Evolutionary conservation across 2,888 invertebrate genomes (phyloP).

Genomic region (Isoperla grammatica): DNA sequence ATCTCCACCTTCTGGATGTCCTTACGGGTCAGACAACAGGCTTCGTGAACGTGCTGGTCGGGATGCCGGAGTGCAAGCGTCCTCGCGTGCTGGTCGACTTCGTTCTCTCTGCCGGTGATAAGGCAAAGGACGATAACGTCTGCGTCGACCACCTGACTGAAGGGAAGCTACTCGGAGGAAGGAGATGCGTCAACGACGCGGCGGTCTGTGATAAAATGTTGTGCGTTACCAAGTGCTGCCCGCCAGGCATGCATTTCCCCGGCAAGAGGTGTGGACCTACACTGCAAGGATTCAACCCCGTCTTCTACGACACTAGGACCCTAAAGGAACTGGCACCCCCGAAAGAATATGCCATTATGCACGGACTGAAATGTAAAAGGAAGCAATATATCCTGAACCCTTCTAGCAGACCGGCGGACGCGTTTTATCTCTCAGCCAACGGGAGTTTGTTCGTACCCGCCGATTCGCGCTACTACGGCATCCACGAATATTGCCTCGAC

Average conservation of each 20-base stretch:
- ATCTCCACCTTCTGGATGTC: too few relatives aligned
- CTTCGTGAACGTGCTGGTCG: too few relatives aligned
- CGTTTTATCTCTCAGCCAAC: background rate
- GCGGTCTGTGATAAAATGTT: background rate
- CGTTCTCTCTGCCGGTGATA: too few relatives aligned
- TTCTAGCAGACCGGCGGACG: background rate
- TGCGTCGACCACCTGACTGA: too few relatives aligned
- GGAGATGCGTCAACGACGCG: background rate
- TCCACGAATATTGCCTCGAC: conserved; percentile 40
- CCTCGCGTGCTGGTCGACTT: too few relatives aligned
- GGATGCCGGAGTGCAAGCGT: too few relatives aligned
- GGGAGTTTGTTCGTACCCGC: conserved; percentile 34
- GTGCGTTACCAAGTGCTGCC: conserved; percentile 3
- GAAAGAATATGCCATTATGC: background rate
- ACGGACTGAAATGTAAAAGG: background rate
- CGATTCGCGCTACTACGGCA: background rate
- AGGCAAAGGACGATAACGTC: too few relatives aligned
- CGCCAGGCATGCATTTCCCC: background rate
- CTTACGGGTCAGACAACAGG: too few relatives aligned
- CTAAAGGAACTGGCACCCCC: background rate
- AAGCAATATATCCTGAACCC: background rate
- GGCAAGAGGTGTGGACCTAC: background rate
- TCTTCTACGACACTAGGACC: background rate
- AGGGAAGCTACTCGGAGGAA: background rate
- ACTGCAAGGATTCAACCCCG: background rate